These are phyloP conservation scores for Gallinago jamesoni DNA, from an alignment of 2,113 vertebrate genomes.

Conservation along the genomic window DNA sequence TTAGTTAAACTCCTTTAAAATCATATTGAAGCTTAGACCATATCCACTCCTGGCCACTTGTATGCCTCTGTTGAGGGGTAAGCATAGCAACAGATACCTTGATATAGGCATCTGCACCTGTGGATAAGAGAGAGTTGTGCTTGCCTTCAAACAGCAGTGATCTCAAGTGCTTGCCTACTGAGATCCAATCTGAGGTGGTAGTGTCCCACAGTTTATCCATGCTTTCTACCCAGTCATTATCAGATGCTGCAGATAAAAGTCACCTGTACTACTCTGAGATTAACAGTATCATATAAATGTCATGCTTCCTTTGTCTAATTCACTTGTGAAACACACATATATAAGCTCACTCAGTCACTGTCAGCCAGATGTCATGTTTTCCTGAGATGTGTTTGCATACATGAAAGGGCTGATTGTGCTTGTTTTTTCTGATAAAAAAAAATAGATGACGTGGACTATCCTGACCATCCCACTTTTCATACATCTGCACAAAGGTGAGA, in stretches of 20 bases:
- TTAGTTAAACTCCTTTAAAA: neutral
- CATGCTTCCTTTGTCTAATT: neutral
- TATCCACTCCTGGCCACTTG: neutral
- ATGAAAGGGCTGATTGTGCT: neutral
- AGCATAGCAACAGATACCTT: neutral
- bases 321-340: fast-evolving
- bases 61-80: neutral
- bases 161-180: neutral
- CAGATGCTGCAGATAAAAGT: neutral
- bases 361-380: neutral
- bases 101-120: neutral
- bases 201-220: neutral
- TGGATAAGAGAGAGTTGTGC: neutral
- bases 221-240: neutral
- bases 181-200: neutral
- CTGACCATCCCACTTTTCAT: fast-evolving
- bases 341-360: neutral
- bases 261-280: neutral
- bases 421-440: neutral
- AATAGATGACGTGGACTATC: neutral
- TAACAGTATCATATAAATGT: neutral
- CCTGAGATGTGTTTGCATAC: neutral
- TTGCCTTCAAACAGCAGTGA: neutral
- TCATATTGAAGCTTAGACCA: neutral
- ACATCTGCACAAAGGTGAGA: neutral